These are phyloP conservation scores for Australoheros facetus DNA, from an alignment of 2,797 vertebrate species.

Conservation along the genomic window DNA sequence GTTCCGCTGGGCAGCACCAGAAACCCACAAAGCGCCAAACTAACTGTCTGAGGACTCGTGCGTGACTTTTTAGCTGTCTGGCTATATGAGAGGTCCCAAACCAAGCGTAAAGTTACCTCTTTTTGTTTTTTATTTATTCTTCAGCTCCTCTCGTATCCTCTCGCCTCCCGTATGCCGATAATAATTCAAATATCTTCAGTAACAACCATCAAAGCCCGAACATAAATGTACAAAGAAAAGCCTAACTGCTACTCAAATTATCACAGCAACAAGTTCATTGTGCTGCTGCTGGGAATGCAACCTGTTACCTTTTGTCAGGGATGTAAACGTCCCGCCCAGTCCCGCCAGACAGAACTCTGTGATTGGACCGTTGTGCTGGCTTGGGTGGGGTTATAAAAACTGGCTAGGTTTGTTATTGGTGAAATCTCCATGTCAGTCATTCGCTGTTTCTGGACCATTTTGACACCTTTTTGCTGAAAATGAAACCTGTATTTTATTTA, in stretches of 20 bases:
- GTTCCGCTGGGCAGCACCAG: neutral
- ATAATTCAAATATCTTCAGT: constrained; percentile 5
- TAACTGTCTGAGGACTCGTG: constrained; percentile 29
- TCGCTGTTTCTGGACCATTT: neutral
- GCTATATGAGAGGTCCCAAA: constrained; percentile 23
- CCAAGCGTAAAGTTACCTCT: constrained; percentile 61
- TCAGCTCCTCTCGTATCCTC: constrained; percentile 3
- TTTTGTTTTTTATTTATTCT: constrained; percentile 21
- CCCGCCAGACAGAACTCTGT: neutral
- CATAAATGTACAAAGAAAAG: neutral
- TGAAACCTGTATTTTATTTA: neutral
- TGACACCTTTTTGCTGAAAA: neutral
- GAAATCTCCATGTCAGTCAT: neutral
- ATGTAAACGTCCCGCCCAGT: constrained; percentile 69
- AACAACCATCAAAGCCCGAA: constrained; percentile 13
- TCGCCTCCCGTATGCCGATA: neutral
- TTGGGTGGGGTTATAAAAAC: constrained; percentile 32
- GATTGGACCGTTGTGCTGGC: constrained; percentile 58
- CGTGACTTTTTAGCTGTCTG: constrained; percentile 42
- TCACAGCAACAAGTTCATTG: constrained; percentile 64
- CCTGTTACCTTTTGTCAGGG: constrained; percentile 81
- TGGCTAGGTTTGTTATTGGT: constrained; percentile 59
- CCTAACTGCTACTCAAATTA: constrained; percentile 4
- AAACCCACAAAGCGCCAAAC: neutral
- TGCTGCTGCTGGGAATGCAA: constrained; percentile 57